Conservation (phyloP, 2,797 vertebrate genomes). For the Channallabes apus region DNA sequence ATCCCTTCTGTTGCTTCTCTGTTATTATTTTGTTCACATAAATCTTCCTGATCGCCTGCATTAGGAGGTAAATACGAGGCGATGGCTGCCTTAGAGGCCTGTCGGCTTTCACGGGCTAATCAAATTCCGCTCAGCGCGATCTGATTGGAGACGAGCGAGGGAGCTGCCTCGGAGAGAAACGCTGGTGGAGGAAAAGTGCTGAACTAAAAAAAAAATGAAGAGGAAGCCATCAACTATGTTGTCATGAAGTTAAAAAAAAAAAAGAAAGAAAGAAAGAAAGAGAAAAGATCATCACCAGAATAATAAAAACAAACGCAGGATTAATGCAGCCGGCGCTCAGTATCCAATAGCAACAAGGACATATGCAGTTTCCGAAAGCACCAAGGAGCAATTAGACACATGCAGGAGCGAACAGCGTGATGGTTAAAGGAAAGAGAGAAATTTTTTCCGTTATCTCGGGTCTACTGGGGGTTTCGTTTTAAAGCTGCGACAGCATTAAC, state of each 20-base stretch:
- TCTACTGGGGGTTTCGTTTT: neutral
- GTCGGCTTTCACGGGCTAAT: conserved; percentile 66
- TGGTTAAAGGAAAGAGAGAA: neutral
- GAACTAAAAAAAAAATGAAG: neutral
- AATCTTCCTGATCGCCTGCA: conserved; percentile 72
- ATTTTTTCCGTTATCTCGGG: neutral
- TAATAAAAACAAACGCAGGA: conserved; percentile 7
- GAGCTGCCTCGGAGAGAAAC: conserved; percentile 19
- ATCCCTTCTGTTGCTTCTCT: conserved; percentile 24
- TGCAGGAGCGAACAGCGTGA: conserved; percentile 10
- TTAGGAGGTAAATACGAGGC: conserved; percentile 66
- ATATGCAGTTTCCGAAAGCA: conserved; percentile 2
- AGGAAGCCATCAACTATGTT: conserved; percentile 13
- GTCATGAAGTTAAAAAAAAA: neutral
- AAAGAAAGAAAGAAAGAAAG: neutral
- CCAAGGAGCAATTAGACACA: conserved; percentile 11
- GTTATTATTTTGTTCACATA: conserved; percentile 61
- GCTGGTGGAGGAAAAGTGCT: neutral
- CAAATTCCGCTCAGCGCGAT: conserved; percentile 51
- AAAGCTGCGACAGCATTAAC: neutral
- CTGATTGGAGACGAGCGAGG: conserved; percentile 20
- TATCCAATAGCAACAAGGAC: conserved; percentile 30
- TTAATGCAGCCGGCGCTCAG: neutral
- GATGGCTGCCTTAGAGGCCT: conserved; percentile 73
- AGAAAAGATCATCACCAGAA: neutral